These are phyloP conservation scores for Cylloceria caligata DNA, from an alignment of 2,888 invertebrate species.

Conservation along the genomic window DNA sequence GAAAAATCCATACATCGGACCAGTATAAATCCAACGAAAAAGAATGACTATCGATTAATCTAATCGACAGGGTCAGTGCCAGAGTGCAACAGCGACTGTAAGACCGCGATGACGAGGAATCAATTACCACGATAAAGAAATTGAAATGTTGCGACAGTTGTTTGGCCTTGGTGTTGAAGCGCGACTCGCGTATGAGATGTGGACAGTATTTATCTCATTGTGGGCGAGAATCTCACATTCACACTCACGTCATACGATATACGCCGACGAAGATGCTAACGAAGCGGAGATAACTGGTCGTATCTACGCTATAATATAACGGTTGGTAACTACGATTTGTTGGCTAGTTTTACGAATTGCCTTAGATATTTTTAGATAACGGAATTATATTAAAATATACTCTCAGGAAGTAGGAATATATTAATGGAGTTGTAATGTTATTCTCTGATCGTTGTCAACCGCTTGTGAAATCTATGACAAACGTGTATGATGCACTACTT, in stretches of 20 bases:
- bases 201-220: constrained; percentile 33
- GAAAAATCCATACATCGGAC: constrained; percentile 17
- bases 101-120: constrained; percentile 44
- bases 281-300: constrained; percentile 4
- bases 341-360: not conserved
- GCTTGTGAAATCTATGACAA: not conserved
- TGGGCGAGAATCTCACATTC: constrained; percentile 18
- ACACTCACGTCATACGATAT: constrained; percentile 14
- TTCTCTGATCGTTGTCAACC: not conserved
- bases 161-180: constrained; percentile 52
- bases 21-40: constrained; percentile 31
- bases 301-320: constrained; percentile 3
- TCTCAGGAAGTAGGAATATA: not conserved
- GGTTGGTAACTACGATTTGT: constrained; percentile 8
- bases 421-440: not conserved
- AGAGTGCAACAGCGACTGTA: constrained; percentile 30
- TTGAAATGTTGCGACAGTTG: constrained; percentile 67
- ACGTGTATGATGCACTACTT: not conserved
- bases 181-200: not conserved
- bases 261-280: constrained; percentile 35
- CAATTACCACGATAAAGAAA: constrained; percentile 66
- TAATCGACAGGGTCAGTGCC: constrained; percentile 47
- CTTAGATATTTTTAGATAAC: not conserved
- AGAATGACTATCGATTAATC: constrained; percentile 43
- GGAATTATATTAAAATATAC: not conserved